Evolutionary conservation across 2,797 vertebrate genomes (phyloP).

Genomic region (Aselliscus stoliczkanus): DNA sequence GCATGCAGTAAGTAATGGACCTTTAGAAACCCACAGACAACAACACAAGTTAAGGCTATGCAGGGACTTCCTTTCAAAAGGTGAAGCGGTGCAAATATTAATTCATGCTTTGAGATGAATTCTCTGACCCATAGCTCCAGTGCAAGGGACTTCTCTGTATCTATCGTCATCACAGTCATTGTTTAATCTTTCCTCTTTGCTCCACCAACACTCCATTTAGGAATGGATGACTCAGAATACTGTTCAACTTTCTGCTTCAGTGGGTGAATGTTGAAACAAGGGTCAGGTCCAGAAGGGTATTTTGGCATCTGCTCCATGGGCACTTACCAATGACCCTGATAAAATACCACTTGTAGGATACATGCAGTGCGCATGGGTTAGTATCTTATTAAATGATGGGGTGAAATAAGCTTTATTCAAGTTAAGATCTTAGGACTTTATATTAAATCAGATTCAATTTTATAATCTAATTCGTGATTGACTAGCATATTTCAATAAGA

Average conservation of each 20-base stretch:
- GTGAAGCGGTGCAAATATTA: not conserved
- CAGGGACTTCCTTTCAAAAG: slow-evolving; percentile 20
- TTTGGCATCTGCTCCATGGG: not conserved
- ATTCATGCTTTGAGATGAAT: not conserved
- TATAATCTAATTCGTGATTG: slow-evolving; percentile 14
- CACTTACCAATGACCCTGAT: not conserved
- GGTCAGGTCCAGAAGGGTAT: not conserved
- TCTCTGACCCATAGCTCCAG: not conserved
- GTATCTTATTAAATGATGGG: not conserved
- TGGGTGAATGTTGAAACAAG: not conserved
- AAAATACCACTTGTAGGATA: not conserved
- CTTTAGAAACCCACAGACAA: not conserved
- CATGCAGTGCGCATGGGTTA: not conserved
- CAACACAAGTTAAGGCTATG: not conserved
- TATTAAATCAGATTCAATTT: slow-evolving; percentile 41
- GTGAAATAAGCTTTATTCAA: slow-evolving; percentile 34
- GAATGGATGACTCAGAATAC: not conserved
- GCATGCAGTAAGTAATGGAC: not conserved
- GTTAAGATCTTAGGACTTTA: slow-evolving; percentile 17
- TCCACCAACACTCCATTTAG: not conserved
- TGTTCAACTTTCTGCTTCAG: not conserved
- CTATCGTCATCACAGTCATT: not conserved
- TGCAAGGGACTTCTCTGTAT: not conserved
- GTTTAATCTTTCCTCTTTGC: not conserved
- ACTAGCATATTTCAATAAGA: slow-evolving; percentile 16